Conservation (phyloP, 2,888 invertebrate genomes). For the Philhelius pedissequus region DNA sequence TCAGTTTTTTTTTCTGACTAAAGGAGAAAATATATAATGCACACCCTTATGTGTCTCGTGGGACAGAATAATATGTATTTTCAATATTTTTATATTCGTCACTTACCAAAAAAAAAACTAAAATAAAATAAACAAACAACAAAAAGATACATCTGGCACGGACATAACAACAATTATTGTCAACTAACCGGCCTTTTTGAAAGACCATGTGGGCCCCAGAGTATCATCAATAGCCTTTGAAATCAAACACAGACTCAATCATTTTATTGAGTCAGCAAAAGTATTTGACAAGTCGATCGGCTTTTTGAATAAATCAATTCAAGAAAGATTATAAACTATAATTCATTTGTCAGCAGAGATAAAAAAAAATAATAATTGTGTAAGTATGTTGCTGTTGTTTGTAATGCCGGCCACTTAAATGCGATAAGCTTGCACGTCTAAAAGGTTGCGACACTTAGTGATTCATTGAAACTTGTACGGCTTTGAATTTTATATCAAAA, state of each 20-base stretch:
- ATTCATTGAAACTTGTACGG: background rate
- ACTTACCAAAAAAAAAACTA: background rate
- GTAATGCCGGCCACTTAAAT: conserved; percentile 4
- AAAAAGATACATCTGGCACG: background rate
- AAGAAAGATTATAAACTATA: conserved; percentile 15
- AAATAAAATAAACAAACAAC: background rate
- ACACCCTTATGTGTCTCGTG: too few species aligned
- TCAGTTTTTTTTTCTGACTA: too few species aligned
- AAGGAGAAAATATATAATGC: too few species aligned
- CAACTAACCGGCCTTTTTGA: background rate
- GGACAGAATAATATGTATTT: too few species aligned
- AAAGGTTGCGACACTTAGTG: background rate
- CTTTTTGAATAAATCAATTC: conserved; percentile 20
- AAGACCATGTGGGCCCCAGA: background rate
- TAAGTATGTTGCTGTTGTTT: background rate
- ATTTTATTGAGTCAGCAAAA: background rate
- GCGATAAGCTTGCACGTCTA: background rate
- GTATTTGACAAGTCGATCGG: background rate
- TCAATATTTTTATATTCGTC: background rate
- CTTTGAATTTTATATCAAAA: background rate
- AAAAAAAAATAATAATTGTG: background rate
- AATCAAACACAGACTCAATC: background rate
- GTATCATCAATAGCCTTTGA: background rate
- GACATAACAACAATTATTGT: background rate
- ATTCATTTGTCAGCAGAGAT: conserved; percentile 1